phyloP scores from a whole-genome alignment of 2,888 invertebrate species.

The Apamea epomidion region DNA sequence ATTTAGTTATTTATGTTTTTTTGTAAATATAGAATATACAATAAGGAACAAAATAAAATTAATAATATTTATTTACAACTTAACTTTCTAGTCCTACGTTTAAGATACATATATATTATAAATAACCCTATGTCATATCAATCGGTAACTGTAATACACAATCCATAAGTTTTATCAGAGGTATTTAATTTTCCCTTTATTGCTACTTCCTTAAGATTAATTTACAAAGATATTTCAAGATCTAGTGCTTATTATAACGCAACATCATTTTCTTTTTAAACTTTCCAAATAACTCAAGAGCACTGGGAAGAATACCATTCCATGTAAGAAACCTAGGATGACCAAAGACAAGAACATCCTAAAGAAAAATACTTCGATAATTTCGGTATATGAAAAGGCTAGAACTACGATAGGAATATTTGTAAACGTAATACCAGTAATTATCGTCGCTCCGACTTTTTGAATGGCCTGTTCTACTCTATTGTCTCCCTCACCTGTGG shows the following conservation, averaged over 20 bases:
- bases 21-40: constrained; percentile 44
- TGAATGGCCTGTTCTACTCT: constrained; percentile 94
- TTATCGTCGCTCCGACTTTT: constrained; percentile 96
- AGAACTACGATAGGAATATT: constrained; percentile 97
- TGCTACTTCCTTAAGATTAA: constrained; percentile 26
- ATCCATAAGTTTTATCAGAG: constrained; percentile 36
- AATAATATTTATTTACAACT: constrained; percentile 65
- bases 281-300: constrained; percentile 93
- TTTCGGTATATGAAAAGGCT: constrained; percentile 97
- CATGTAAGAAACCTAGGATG: constrained; percentile 97
- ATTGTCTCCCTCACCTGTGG: constrained; percentile 86
- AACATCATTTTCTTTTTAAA: constrained; percentile 45
- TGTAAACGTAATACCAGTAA: constrained; percentile 98
- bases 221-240: constrained; percentile 50
- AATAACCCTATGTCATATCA: constrained; percentile 42
- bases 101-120: constrained; percentile 16
- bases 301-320: constrained; percentile 97
- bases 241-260: constrained; percentile 28
- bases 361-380: constrained; percentile 98
- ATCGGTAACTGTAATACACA: constrained; percentile 35
- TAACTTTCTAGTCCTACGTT: constrained; percentile 58
- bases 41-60: constrained; percentile 24
- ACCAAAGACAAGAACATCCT: constrained; percentile 99
- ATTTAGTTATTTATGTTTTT: neutral
- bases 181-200: constrained; percentile 22